Percentiles rank a stretch among this genome's conserved stretches.
Evolutionary conservation across 2,113 vertebrate genomes (phyloP).

Genomic region (Vimba vimba): DNA sequence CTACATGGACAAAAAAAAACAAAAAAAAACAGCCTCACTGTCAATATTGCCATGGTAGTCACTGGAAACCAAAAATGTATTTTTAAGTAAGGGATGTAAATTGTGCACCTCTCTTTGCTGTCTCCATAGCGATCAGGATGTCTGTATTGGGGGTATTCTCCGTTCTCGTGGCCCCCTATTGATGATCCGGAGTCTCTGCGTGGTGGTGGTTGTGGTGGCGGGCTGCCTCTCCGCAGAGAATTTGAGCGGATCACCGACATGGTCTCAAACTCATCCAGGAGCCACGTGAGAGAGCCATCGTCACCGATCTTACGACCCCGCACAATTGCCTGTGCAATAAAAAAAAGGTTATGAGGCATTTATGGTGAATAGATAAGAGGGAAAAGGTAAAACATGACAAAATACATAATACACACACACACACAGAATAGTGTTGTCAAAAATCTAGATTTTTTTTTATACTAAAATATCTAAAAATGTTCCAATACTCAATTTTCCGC

Average conservation of each 20-base stretch:
- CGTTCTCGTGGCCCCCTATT: conserved; percentile 76
- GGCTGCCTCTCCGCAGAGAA: conserved; percentile 88
- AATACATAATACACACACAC: neutral
- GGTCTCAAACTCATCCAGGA: conserved; percentile 90
- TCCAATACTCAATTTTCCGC: no score
- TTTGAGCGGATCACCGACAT: conserved; percentile 96
- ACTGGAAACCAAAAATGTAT: neutral
- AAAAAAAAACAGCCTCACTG: neutral
- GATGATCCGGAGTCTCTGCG: conserved; percentile 70
- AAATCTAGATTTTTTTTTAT: no score
- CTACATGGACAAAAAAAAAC: conserved; percentile 50
- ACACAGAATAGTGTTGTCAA: no score
- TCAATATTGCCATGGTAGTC: neutral
- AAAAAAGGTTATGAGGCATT: neutral
- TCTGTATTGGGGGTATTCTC: conserved; percentile 61
- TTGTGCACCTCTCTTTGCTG: conserved; percentile 50
- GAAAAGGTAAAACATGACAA: neutral
- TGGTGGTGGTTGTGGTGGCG: conserved; percentile 77
- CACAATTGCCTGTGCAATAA: conserved; percentile 83
- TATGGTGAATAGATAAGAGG: neutral
- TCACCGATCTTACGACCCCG: conserved; percentile 85
- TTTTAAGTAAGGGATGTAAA: neutral
- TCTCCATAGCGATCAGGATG: conserved; percentile 60
- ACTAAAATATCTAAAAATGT: no score
- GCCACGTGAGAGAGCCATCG: conserved; percentile 90